Evolutionary conservation across 1,140 invertebrate species (phyloP).

Genomic region (Drosophila pseudoananassae): DNA sequence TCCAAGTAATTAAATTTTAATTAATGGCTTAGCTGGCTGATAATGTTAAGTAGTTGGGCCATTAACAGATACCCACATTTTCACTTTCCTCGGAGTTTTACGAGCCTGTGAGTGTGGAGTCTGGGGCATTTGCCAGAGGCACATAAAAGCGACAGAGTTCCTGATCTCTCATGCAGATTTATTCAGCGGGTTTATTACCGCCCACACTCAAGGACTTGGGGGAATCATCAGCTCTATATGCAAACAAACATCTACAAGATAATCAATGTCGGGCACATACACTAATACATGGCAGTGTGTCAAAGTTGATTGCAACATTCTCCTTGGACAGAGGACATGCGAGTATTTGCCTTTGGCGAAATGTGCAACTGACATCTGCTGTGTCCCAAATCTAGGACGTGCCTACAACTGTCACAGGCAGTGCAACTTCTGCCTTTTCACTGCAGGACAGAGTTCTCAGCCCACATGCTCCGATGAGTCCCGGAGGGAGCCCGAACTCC

Average conservation of each 20-base stretch:
- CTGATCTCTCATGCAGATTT: conserved; percentile 40
- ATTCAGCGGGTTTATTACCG: conserved; percentile 57
- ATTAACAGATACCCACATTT: conserved; percentile 30
- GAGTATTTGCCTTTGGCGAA: conserved; percentile 20
- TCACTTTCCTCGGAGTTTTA: conserved; percentile 43
- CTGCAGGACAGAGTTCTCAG: not conserved
- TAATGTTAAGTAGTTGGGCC: conserved; percentile 45
- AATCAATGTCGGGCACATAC: conserved; percentile 69
- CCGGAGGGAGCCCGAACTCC: conserved; percentile 2
- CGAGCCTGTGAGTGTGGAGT: conserved; percentile 12
- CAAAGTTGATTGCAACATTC: conserved; percentile 73
- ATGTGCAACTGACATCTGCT: conserved; percentile 50
- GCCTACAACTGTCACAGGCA: conserved; percentile 36
- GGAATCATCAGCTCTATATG: conserved; percentile 11
- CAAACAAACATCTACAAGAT: conserved; percentile 57
- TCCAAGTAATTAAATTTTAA: conserved; percentile 49
- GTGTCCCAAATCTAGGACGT: conserved; percentile 37
- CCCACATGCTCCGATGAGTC: not conserved
- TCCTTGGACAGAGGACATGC: conserved; percentile 6
- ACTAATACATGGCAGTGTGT: conserved; percentile 39
- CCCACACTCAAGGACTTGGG: conserved; percentile 11
- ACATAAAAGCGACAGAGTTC: conserved; percentile 45
- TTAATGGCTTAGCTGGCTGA: conserved; percentile 44
- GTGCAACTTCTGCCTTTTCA: not conserved
- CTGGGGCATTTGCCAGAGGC: conserved; percentile 8